phyloP scores from a whole-genome alignment of 2,888 invertebrate genomes.

The Cataglyphis livida region DNA sequence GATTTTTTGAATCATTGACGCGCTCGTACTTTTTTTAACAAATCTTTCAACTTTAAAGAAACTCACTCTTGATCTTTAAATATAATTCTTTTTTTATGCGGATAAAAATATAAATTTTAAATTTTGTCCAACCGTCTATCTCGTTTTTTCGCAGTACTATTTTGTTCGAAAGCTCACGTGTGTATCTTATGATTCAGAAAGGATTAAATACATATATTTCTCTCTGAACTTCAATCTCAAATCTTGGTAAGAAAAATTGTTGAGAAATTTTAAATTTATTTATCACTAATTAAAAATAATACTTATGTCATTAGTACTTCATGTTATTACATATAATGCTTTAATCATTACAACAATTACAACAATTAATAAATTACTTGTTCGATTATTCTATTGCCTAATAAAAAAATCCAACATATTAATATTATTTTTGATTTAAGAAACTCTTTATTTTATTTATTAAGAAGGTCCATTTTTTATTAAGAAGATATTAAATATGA shows the following conservation, averaged over 20 bases:
- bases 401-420: not conserved
- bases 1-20: not conserved
- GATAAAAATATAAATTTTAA: not conserved
- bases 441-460: not conserved
- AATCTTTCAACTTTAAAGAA: not conserved
- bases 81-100: not conserved
- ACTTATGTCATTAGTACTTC: not conserved
- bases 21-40: not conserved
- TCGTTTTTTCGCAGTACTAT: not conserved
- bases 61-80: not conserved
- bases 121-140: not conserved
- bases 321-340: not conserved
- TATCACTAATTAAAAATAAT: not conserved
- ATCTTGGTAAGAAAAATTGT: not conserved
- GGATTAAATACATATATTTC: not conserved
- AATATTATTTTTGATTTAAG: not conserved
- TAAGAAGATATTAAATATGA: not conserved
- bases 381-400: not conserved
- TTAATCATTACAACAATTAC: too few relatives aligned
- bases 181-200: not conserved
- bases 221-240: not conserved
- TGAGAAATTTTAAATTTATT: conserved; percentile 1
- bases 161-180: not conserved
- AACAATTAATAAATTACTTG: not conserved
- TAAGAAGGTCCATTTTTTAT: not conserved